phyloP scores from a whole-genome alignment of 2,888 invertebrate genomes.

The Eilema caniola region DNA sequence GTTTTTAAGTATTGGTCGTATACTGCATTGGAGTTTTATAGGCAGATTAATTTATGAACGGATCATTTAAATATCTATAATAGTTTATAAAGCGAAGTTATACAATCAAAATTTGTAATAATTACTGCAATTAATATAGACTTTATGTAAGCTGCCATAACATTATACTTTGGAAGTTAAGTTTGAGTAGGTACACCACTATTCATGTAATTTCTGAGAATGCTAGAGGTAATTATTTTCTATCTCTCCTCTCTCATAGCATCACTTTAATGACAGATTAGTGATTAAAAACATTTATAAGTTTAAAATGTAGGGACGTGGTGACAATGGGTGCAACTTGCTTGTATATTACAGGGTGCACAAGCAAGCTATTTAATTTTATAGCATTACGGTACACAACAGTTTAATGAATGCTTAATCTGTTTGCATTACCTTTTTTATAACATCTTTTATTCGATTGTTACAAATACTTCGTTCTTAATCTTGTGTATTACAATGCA shows the following conservation, averaged over 20 bases:
- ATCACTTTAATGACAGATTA: not conserved
- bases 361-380: too few relatives aligned
- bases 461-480: not conserved
- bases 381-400: too few relatives aligned
- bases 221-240: not conserved
- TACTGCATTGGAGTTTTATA: slow-evolving; percentile 32
- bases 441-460: not conserved
- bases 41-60: slow-evolving; percentile 31
- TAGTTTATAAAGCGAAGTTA: not conserved
- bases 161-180: too few relatives aligned
- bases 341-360: too few relatives aligned
- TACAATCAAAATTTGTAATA: not conserved
- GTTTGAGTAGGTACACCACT: too few relatives aligned
- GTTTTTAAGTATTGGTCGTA: slow-evolving; percentile 29
- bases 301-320: too few relatives aligned
- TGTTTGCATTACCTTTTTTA: not conserved
- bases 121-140: not conserved
- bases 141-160: not conserved
- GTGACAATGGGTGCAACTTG: too few relatives aligned
- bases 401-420: not conserved
- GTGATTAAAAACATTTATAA: not conserved
- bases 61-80: slow-evolving; percentile 15
- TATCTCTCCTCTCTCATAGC: not conserved
- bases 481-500: not conserved
- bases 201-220: too few relatives aligned